Evolutionary conservation across 2,888 invertebrate genomes (phyloP).

Genomic region (Drosophila yooni): DNA sequence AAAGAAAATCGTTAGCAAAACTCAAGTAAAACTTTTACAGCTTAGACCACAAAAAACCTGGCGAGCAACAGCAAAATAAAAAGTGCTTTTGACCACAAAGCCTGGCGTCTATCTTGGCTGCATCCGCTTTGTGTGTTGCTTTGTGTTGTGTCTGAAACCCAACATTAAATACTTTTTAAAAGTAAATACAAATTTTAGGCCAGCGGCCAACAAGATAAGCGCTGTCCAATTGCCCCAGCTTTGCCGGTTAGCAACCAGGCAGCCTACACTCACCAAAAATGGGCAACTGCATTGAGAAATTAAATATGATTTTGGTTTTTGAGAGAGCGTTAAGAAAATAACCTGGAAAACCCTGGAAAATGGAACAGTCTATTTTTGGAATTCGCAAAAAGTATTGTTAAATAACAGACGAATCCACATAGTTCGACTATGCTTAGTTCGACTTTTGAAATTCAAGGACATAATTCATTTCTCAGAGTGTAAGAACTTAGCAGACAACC

Average conservation of each 20-base stretch:
- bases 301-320: not conserved
- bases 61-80: not conserved
- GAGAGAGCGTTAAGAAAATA: not conserved
- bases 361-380: not conserved
- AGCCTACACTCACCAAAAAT: slow-evolving; percentile 1
- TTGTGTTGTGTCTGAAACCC: slow-evolving; percentile 35
- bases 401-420: not conserved
- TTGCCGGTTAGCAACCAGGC: not conserved
- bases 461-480: not conserved
- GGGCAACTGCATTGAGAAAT: not conserved
- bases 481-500: slow-evolving; percentile 14
- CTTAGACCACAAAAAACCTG: slow-evolving; percentile 10
- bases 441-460: not conserved
- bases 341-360: not conserved
- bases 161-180: slow-evolving; percentile 65
- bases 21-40: slow-evolving; percentile 25
- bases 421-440: not conserved
- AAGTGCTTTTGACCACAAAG: slow-evolving; percentile 13
- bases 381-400: not conserved
- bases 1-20: not conserved
- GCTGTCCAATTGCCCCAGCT: slow-evolving; percentile 39
- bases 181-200: slow-evolving; percentile 66
- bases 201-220: slow-evolving; percentile 66
- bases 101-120: slow-evolving; percentile 25
- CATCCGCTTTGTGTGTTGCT: slow-evolving; percentile 25